Base-by-base conservation (phyloP, 1,140 invertebrate species). In the Zaprionus inermis region DNA sequence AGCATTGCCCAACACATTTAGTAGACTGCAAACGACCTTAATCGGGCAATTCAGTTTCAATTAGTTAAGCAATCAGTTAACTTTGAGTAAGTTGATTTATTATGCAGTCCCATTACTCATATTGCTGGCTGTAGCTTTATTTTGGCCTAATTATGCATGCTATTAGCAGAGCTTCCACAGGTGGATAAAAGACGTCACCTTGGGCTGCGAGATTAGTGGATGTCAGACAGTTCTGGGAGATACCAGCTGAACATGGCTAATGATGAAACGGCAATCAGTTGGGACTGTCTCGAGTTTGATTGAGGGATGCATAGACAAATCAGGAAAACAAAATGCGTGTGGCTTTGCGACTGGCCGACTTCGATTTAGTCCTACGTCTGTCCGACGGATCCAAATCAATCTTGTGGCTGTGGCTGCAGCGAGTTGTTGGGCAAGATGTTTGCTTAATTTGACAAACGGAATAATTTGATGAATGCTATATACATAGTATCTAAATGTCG, bases 401-500 rank as follows among this genome's bases (percentile, higher is more conserved):
- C 84, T 89, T 72, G 63, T 52, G 30, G 30, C 30, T 9, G 24
- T 4, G 65, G 61, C 63, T 74, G 49, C 38, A 51, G 41, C 67
- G n/a, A 41, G n/a, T 41, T 41, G 38, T 78, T 56, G 54, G 67
- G 76, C 72, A 65, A 59, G 55, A 82, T 89, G 84, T 89, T 89
- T 89, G 85, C 84, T 84, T 89, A 89, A 89, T 89, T 89, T 89
- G 84, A 89, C 84, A 89, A 89, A 89, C 81, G 84, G 66, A 81
- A 89, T 89, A 89, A 89, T 89, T 89, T 89, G 84, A 89, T 89
- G 78, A 84, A 84, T 44, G 2, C 30, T 9, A 32, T 32, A 10
- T 32, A 32, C 10, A 10, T 32, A 32, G 30, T 32, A 89, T 90
- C 78, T 83, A 88, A 88, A 88, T 88, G 83, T 70, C 79, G 78